Evolutionary conservation across 2,797 vertebrate species (phyloP).

Genomic region (Pseudocheirus occidentalis): DNA sequence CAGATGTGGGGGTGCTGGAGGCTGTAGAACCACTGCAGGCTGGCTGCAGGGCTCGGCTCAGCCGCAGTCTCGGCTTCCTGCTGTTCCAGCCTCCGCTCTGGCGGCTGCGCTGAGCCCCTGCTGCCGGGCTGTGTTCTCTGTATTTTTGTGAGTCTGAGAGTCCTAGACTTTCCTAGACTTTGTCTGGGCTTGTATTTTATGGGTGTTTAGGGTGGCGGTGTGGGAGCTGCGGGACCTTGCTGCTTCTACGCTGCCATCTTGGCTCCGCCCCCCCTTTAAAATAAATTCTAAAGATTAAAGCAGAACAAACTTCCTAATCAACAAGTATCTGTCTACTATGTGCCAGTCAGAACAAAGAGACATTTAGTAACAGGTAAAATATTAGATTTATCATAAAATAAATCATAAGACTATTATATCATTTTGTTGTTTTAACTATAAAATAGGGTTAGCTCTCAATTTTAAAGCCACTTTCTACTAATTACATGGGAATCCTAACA

Average conservation of each 20-base stretch:
- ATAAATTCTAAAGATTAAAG: background rate
- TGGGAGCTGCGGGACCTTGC: no score
- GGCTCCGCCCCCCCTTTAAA: background rate
- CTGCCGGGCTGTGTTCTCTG: no score
- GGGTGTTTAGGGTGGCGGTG: background rate
- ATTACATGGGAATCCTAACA: background rate
- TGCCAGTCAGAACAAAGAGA: background rate
- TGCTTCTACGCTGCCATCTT: no score
- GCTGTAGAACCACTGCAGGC: no score
- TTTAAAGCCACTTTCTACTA: background rate
- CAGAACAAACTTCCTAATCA: background rate
- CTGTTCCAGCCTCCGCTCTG: no score
- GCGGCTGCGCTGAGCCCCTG: no score
- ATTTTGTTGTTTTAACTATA: background rate
- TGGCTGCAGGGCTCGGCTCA: no score
- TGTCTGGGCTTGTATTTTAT: no score
- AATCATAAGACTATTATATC: background rate
- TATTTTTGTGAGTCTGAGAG: no score
- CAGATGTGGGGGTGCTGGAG: no score
- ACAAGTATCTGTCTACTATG: background rate
- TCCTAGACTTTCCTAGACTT: no score
- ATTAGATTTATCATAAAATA: background rate
- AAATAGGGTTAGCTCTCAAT: background rate
- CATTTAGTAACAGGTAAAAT: background rate
- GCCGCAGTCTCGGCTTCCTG: no score